These are phyloP conservation scores for Dioctria rufipes DNA, from an alignment of 2,888 invertebrate species.

Conservation along the genomic window DNA sequence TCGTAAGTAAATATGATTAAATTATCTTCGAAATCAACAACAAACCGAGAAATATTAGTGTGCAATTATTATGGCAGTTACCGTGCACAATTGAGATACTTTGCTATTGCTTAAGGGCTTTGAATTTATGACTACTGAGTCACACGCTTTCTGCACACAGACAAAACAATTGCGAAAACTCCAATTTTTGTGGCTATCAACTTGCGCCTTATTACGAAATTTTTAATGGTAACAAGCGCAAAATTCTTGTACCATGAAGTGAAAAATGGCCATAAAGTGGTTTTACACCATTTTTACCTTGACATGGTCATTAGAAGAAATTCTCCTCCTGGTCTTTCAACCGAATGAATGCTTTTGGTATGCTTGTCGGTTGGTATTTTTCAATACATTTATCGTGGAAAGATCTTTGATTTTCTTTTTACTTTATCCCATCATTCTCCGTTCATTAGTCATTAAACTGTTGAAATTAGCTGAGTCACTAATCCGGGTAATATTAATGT, in stretches of 20 bases:
- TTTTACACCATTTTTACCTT: slow-evolving; percentile 11
- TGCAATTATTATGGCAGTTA: too few relatives aligned
- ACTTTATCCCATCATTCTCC: neutral
- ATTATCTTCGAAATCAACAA: too few relatives aligned
- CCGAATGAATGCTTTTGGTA: slow-evolving; percentile 2
- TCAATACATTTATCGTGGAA: neutral
- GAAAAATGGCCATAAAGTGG: slow-evolving; percentile 9
- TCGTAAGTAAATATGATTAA: too few relatives aligned
- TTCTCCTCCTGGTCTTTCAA: neutral
- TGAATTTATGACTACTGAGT: neutral
- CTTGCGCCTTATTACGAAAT: slow-evolving; percentile 9
- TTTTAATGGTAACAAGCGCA: slow-evolving; percentile 14
- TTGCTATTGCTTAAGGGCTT: too few relatives aligned
- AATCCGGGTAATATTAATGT: too few relatives aligned
- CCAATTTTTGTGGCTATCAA: slow-evolving; percentile 7
- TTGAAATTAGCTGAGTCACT: too few relatives aligned
- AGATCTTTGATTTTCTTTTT: slow-evolving; percentile 3
- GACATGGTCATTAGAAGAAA: neutral
- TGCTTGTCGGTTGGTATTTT: neutral
- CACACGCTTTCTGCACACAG: slow-evolving; percentile 16
- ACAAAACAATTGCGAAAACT: slow-evolving; percentile 19
- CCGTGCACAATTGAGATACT: too few relatives aligned
- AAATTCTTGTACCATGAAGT: neutral
- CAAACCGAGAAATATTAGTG: too few relatives aligned
- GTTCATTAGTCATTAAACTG: too few relatives aligned